A percentile compares a stretch with the other conserved stretches of the same genome.
phyloP scores from a whole-genome alignment of 2,797 vertebrate genomes.

The Gadopsis bispinosus region DNA sequence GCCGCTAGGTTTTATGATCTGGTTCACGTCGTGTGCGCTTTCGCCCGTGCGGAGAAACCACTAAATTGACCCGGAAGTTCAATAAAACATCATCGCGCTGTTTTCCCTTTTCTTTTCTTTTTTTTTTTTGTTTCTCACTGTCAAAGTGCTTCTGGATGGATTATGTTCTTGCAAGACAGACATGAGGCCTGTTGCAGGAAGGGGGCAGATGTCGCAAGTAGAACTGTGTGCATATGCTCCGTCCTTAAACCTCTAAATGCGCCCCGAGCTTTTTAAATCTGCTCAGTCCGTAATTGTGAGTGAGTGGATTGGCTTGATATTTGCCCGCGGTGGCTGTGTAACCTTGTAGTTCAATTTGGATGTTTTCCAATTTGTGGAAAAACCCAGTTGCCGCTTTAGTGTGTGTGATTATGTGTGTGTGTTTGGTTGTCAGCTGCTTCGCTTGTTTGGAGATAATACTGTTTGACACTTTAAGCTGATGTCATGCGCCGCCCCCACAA shows the following conservation, averaged over 20 bases:
- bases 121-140: background rate
- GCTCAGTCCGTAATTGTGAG: conserved; percentile 9
- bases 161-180: background rate
- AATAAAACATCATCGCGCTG: background rate
- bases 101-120: background rate
- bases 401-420: conserved; percentile 8
- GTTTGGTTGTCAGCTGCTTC: conserved; percentile 27
- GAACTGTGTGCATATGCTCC: background rate
- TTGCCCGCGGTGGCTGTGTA: background rate
- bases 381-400: background rate
- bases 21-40: conserved; percentile 4
- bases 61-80: conserved; percentile 8
- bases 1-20: conserved; percentile 18
- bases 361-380: conserved; percentile 30
- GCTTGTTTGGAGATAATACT: conserved; percentile 34
- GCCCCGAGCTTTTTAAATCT: conserved; percentile 19
- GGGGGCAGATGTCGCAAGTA: conserved; percentile 14
- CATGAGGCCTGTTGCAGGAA: background rate
- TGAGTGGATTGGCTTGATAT: conserved; percentile 19
- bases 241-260: conserved; percentile 28
- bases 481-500: conserved; percentile 12
- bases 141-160: conserved; percentile 1
- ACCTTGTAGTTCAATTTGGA: conserved; percentile 48
- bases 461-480: conserved; percentile 47
- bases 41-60: conserved; percentile 7